Evolutionary conservation across 2,113 vertebrate species (phyloP).

Genomic region (Struthio camelus): DNA sequence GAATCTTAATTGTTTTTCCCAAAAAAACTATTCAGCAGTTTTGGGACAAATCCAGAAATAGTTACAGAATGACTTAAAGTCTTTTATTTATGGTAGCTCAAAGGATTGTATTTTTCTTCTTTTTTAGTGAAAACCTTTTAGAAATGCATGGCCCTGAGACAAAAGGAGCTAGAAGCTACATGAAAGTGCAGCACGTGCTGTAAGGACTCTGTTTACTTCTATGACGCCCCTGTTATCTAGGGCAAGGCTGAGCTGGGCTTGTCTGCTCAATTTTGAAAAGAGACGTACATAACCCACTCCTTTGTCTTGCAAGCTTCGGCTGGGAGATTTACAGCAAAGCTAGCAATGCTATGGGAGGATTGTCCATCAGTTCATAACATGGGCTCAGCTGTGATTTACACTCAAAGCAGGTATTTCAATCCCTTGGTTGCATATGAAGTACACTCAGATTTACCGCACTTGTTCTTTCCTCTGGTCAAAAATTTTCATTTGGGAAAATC

Average conservation of each 20-base stretch:
- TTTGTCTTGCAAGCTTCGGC: not conserved
- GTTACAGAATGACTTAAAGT: not conserved
- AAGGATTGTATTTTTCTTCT: not conserved
- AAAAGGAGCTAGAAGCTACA: not conserved
- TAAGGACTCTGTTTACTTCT: not conserved
- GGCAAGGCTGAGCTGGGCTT: constrained; percentile 17
- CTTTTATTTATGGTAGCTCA: not conserved
- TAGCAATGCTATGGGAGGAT: not conserved
- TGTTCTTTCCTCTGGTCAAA: not conserved
- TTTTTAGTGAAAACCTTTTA: not conserved
- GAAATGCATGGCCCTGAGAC: not conserved
- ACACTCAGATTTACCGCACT: not conserved
- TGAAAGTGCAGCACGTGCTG: not conserved
- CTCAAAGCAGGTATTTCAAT: constrained; percentile 3
- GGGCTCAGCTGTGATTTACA: constrained; percentile 6
- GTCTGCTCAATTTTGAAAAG: not conserved
- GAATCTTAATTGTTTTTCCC: not conserved
- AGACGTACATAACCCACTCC: fast-evolving
- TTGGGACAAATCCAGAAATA: not conserved
- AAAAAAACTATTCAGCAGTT: not conserved
- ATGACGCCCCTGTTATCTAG: not conserved
- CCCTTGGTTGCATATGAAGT: not conserved
- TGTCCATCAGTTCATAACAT: not conserved
- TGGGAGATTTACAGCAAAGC: constrained; percentile 14
- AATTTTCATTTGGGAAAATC: not conserved